A percentile compares a stretch with the other conserved stretches of the same genome.
Evolutionary conservation across 2,113 vertebrate species (phyloP).

Genomic region (Notothenia coriiceps): DNA sequence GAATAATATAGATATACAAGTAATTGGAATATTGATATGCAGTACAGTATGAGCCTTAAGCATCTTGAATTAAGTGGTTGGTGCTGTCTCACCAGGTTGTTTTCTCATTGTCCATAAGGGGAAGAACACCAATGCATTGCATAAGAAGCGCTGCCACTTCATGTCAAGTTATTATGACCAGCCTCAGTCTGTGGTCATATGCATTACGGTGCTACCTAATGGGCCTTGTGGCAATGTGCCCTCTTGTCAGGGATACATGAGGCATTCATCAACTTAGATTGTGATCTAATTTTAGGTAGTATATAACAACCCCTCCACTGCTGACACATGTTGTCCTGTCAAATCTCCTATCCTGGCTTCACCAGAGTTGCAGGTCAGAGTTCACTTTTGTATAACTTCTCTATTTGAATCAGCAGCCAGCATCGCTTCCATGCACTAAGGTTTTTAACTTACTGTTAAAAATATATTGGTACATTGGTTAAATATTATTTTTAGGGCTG

Average conservation of each 20-base stretch:
- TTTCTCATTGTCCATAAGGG: not conserved
- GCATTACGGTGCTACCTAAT: not conserved
- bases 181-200: not conserved
- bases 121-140: not conserved
- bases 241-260: not conserved
- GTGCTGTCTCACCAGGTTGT: not conserved
- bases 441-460: not conserved
- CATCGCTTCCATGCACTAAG: not conserved
- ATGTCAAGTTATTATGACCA: conserved; percentile 2
- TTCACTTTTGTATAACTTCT: not conserved
- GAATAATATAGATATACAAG: no score
- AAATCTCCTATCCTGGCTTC: not conserved
- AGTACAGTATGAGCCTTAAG: no score
- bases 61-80: no score
- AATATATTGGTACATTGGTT: not conserved
- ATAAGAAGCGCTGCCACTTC: not conserved
- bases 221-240: not conserved
- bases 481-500: not conserved
- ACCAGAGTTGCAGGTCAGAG: not conserved
- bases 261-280: not conserved
- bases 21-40: no score
- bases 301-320: not conserved
- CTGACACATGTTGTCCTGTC: not conserved
- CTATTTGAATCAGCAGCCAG: not conserved
- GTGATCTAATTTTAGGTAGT: not conserved